phyloP scores from a whole-genome alignment of 2,888 invertebrate species.

The Drosophila percnosoma region DNA sequence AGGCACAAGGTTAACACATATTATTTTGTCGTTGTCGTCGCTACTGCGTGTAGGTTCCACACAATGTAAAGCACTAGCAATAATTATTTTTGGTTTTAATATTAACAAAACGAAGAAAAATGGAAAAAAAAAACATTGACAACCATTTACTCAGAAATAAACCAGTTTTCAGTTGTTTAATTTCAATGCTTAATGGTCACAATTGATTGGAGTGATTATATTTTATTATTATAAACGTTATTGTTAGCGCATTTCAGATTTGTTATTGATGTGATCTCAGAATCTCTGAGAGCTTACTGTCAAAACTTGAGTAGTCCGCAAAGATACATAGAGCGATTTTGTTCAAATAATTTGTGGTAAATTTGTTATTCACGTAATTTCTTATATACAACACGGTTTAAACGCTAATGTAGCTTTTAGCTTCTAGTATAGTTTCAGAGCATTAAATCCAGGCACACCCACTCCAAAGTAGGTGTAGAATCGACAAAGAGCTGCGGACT shows the following conservation, averaged over 20 bases:
- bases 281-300: neutral
- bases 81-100: conserved; percentile 72
- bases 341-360: neutral
- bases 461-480: neutral
- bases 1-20: conserved; percentile 71
- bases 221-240: conserved; percentile 49
- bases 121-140: conserved; percentile 16
- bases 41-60: conserved; percentile 66
- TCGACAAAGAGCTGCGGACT: conserved; percentile 6
- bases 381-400: neutral
- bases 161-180: conserved; percentile 70
- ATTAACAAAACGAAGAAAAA: conserved; percentile 39
- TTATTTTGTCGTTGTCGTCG: conserved; percentile 31
- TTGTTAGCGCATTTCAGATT: conserved; percentile 31
- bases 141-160: conserved; percentile 40
- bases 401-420: neutral
- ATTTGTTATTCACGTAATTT: neutral
- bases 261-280: conserved; percentile 19
- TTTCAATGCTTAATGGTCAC: conserved; percentile 72
- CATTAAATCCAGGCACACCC: conserved; percentile 8
- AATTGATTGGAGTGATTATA: conserved; percentile 72
- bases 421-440: neutral
- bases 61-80: conserved; percentile 59
- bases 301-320: conserved; percentile 5
- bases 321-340: neutral